These are phyloP conservation scores for Stenurella melanura DNA, from an alignment of 2,888 invertebrate genomes.

Conservation along the genomic window DNA sequence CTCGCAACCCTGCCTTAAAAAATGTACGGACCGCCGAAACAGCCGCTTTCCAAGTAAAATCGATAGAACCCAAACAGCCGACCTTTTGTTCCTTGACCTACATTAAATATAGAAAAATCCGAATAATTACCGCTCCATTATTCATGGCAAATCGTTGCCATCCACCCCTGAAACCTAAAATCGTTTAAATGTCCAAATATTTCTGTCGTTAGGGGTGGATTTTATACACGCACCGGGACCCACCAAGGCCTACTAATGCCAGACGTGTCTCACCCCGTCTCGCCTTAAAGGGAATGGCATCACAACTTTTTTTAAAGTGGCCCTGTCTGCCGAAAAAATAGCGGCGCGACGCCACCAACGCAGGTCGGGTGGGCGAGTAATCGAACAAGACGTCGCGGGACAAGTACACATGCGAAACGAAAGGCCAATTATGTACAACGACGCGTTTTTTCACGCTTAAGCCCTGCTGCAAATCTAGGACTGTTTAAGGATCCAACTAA, in stretches of 20 bases:
- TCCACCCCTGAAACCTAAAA: slow-evolving; percentile 35
- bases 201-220: slow-evolving; percentile 31
- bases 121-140: slow-evolving; percentile 47
- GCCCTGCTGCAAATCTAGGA: not conserved
- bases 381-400: slow-evolving; percentile 3
- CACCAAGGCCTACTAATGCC: slow-evolving; percentile 36
- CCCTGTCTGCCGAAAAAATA: slow-evolving; percentile 53
- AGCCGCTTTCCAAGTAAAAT: slow-evolving; percentile 6
- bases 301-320: slow-evolving; percentile 58
- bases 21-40: slow-evolving; percentile 9
- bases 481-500: not conserved
- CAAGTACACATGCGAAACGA: not conserved
- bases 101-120: slow-evolving; percentile 47
- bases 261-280: slow-evolving; percentile 55
- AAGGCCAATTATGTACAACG: slow-evolving; percentile 14
- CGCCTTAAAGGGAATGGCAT: slow-evolving; percentile 61
- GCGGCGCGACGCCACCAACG: slow-evolving; percentile 44
- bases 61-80: slow-evolving; percentile 22
- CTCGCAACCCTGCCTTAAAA: not conserved
- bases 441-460: not conserved
- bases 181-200: slow-evolving; percentile 3
- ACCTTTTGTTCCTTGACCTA: slow-evolving; percentile 46
- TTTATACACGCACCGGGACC: slow-evolving; percentile 45
- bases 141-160: slow-evolving; percentile 41
- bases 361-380: slow-evolving; percentile 7